phyloP scores from a whole-genome alignment of 2,797 vertebrate species.

The Rallus crepitans region DNA sequence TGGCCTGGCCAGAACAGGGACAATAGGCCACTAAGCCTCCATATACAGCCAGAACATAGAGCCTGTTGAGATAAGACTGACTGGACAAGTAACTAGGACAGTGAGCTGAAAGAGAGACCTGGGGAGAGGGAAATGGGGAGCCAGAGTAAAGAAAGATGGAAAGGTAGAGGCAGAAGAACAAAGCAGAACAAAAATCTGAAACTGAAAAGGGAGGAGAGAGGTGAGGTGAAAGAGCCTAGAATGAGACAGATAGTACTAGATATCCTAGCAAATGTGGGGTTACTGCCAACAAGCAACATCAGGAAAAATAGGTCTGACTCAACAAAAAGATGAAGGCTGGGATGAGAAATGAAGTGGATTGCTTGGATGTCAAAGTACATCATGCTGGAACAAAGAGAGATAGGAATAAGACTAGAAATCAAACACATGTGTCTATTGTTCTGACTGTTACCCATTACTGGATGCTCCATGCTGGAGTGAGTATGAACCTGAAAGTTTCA shows the following conservation, averaged over 20 bases:
- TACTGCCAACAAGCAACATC: not conserved
- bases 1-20: no score
- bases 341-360: not conserved
- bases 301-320: not conserved
- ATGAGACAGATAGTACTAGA: not conserved
- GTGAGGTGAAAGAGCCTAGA: not conserved
- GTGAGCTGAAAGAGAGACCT: not conserved
- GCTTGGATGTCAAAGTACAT: not conserved
- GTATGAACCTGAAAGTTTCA: not conserved
- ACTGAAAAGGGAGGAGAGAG: not conserved
- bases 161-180: not conserved
- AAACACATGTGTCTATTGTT: not conserved
- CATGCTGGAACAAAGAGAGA: not conserved
- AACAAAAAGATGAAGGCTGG: not conserved
- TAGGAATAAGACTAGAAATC: not conserved
- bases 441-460: not conserved
- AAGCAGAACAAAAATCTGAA: not conserved
- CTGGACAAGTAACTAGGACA: not conserved
- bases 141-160: not conserved
- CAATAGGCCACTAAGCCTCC: not conserved
- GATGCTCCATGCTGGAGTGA: not conserved
- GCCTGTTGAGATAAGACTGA: not conserved
- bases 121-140: not conserved
- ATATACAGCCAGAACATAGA: not conserved
- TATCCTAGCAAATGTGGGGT: not conserved